Evolutionary conservation across 2,113 vertebrate genomes (phyloP).

Genomic region (western clawed frog (Xenopus tropicalis)): DNA sequence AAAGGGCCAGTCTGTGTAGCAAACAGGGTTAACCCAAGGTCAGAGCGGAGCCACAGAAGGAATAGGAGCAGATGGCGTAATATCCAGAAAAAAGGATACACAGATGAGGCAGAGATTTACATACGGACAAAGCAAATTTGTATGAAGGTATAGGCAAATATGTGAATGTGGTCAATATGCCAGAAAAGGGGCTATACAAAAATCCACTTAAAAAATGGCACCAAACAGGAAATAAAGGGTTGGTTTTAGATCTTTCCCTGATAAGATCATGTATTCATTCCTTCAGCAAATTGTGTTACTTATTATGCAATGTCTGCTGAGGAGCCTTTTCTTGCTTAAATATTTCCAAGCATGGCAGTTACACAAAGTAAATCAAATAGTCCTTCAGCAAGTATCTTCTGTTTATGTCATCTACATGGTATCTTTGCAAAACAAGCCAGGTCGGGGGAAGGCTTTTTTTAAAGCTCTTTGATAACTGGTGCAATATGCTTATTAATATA

Average conservation of each 20-base stretch:
- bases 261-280: constrained; percentile 3
- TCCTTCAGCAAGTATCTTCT: background rate
- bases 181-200: background rate
- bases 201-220: background rate
- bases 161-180: background rate
- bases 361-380: background rate
- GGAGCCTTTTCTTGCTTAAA: no score
- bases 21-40: constrained; percentile 5
- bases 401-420: background rate
- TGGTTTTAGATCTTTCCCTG: background rate
- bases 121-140: background rate
- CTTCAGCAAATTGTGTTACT: background rate
- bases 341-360: background rate
- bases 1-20: background rate
- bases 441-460: background rate
- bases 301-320: background rate
- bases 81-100: constrained; percentile 1
- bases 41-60: background rate
- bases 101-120: background rate
- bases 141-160: background rate
- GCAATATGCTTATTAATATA: constrained; percentile 6
- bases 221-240: background rate
- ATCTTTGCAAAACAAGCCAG: background rate
- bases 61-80: background rate
- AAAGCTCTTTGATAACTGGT: background rate